Evolutionary conservation across 53 echinoderm and acorn worm species (phyloP).

Genomic region (Antedon mediterranea): DNA sequence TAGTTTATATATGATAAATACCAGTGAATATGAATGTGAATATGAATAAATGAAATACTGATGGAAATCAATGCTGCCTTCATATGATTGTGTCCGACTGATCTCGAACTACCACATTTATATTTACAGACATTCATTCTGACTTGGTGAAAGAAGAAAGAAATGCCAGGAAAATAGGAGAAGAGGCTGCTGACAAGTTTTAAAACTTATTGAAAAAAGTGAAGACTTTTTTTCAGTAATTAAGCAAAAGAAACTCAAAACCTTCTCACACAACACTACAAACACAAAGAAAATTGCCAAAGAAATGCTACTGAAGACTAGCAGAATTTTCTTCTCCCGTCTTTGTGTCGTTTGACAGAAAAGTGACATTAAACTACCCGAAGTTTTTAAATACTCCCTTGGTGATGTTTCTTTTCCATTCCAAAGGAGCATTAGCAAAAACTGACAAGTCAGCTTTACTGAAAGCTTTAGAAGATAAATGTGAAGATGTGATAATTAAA

Average conservation of each 20-base stretch:
- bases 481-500: too few species aligned
- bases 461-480: background rate
- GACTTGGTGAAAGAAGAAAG: too few species aligned
- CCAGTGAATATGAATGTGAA: too few species aligned
- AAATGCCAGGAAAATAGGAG: constrained; percentile 9
- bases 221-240: constrained; percentile 9
- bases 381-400: background rate
- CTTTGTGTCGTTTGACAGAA: background rate
- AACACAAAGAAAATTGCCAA: background rate
- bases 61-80: too few species aligned
- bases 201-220: background rate
- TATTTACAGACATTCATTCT: too few species aligned
- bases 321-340: background rate
- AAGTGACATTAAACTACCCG: background rate
- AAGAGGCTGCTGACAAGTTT: background rate
- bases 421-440: background rate
- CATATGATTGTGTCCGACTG: too few species aligned
- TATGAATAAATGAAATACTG: too few species aligned
- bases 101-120: too few species aligned
- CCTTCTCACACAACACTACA: background rate
- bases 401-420: background rate
- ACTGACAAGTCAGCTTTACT: background rate
- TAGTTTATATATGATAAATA: too few species aligned
- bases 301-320: background rate
- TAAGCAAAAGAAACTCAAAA: constrained; percentile 4